These are phyloP conservation scores for Triplophysa bombifrons DNA, from an alignment of 2,797 vertebrate genomes.

Conservation along the genomic window DNA sequence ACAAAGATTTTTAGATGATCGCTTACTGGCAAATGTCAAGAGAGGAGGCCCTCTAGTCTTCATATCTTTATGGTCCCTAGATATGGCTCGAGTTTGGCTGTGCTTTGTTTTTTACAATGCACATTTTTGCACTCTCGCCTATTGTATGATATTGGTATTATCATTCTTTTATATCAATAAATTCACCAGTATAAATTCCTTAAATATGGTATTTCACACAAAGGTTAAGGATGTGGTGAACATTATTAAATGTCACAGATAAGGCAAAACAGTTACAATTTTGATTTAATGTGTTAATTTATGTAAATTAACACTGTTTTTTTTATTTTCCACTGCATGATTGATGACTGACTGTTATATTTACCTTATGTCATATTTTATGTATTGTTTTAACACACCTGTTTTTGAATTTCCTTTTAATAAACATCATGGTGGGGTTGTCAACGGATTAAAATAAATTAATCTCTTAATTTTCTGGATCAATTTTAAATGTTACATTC, in stretches of 20 bases:
- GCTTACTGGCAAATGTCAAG: background rate
- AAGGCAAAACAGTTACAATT: background rate
- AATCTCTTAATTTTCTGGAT: too few relatives aligned
- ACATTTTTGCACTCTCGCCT: too few relatives aligned
- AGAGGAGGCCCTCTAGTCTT: background rate
- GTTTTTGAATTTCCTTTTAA: background rate
- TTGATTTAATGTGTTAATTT: background rate
- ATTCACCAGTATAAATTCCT: background rate
- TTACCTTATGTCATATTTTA: background rate
- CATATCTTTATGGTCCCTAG: background rate
- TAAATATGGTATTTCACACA: too few relatives aligned
- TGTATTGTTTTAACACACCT: background rate
- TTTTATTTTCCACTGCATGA: background rate
- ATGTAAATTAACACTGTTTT: too few relatives aligned
- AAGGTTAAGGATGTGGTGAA: background rate
- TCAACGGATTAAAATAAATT: background rate
- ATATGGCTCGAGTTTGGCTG: background rate
- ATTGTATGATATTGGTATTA: too few relatives aligned
- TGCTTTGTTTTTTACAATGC: too few relatives aligned
- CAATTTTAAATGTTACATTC: background rate
- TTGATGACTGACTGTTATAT: background rate
- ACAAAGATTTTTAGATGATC: background rate
- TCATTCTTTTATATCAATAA: background rate
- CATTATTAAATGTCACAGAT: background rate
- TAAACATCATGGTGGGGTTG: background rate